A percentile compares a stretch with the other conserved stretches of the same genome.
These are phyloP conservation scores for Heteronetta atricapilla DNA, from an alignment of 2,113 vertebrate species.

Conservation along the genomic window DNA sequence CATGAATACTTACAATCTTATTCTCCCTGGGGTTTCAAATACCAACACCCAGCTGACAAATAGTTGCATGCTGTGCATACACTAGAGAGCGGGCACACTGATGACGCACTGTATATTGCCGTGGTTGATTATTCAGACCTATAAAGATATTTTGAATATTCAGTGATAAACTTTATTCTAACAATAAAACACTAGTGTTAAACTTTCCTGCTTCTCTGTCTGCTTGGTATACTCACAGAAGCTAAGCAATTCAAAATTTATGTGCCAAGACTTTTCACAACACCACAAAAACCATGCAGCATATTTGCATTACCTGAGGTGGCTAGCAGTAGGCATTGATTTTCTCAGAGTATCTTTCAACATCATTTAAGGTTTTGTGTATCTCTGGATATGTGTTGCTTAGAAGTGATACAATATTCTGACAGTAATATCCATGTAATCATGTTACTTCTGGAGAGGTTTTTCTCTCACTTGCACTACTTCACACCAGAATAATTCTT, in stretches of 20 bases:
- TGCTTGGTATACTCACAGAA: neutral
- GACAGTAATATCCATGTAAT: neutral
- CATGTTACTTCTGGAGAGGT: neutral
- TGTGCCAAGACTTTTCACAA: neutral
- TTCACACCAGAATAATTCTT: neutral
- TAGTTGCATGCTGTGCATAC: accelerated
- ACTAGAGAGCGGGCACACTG: accelerated
- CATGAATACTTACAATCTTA: neutral
- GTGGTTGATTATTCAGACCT: neutral
- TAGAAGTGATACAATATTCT: neutral
- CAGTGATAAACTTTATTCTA: neutral
- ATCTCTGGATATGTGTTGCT: neutral
- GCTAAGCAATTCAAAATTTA: neutral
- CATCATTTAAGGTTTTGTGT: neutral
- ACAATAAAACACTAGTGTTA: neutral
- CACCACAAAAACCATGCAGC: neutral
- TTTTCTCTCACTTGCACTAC: neutral
- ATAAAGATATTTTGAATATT: neutral
- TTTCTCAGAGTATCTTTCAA: neutral
- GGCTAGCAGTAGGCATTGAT: neutral
- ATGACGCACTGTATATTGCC: too few species aligned
- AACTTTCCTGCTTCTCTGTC: neutral
- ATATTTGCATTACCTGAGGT: neutral
- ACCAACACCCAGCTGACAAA: neutral
- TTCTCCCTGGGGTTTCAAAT: neutral